Base-by-base conservation (phyloP, 2,113 vertebrate genomes). In the Heloderma charlesbogerti region DNA sequence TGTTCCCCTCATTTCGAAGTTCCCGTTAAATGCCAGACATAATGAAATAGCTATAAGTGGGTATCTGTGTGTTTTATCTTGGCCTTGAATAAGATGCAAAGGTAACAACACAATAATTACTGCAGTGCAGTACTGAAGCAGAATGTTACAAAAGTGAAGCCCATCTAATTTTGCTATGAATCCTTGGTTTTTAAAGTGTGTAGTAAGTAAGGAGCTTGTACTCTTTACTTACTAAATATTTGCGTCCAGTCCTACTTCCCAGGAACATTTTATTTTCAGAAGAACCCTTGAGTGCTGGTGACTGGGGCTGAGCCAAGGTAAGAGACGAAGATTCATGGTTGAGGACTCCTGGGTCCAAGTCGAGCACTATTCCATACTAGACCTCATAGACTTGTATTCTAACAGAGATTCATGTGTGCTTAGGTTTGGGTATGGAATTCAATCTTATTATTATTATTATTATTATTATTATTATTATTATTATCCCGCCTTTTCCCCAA, bases 11-110 rank as follows among this genome's bases (percentile, higher is more conserved):
- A n/a, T 9, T 2, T 25, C 86, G 13, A 60, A 0, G 88, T 84
- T 93, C 81, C 54, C 88, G 3, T 92, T 92, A 57, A 80, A 89
- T 95, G 85, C 83, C 84, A 94, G 75, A 88, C 89, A 4, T 90
- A 91, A 88, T 91, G 94, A 93, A 92, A 88, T 74, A 87, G 54
- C 87, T 93, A 51, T 92, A 81, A 92, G 78, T 51, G 69, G 90
- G 93, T 72, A 85, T 88, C 66, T 82, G 45, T 83, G 13, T 57
- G n/a, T 54, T 80, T 89, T 89, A 88, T 25, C 2, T 89, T 45
- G 87, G 57, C 29, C 92, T 91, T 88, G 84, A 94, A 88, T 31
- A 89, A 95, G 83, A 91, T 79, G 57, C 78, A 66, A 74, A 90
- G 83, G 87, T 93, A 51, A 22, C 72, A 90, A 27, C 69, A 9